A percentile compares a stretch with the other conserved stretches of the same genome.
These are phyloP conservation scores for Epirrita christyi DNA, from an alignment of 2,888 invertebrate genomes.

Conservation along the genomic window DNA sequence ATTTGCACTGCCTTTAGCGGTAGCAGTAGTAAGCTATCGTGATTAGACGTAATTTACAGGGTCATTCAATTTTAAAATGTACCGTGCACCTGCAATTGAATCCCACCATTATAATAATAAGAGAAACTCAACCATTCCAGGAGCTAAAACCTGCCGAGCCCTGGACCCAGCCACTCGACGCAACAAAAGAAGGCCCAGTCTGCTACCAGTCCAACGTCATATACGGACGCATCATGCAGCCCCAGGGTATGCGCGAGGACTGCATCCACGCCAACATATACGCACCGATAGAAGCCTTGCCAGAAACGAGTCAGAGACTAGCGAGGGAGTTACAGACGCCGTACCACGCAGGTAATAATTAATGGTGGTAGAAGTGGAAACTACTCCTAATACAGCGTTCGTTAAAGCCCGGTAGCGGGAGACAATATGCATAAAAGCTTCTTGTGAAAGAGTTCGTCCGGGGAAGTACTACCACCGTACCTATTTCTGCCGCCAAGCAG, in stretches of 20 bases:
- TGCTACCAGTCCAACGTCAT: conserved; percentile 85
- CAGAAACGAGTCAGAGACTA: conserved; percentile 25
- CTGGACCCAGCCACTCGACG: conserved; percentile 81
- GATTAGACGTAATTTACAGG: no score
- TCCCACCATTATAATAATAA: not conserved
- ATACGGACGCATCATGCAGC: conserved; percentile 58
- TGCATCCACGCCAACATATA: conserved; percentile 75
- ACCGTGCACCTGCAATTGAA: no score
- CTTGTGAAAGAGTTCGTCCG: no score
- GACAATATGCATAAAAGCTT: no score
- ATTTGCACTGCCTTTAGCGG: no score
- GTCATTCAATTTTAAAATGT: no score
- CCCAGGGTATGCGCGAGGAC: conserved; percentile 59
- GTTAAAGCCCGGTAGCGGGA: no score
- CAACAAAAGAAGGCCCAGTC: conserved; percentile 82
- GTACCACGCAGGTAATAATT: conserved; percentile 31
- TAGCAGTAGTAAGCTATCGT: no score
- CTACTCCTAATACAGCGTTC: no score
- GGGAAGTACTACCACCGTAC: no score
- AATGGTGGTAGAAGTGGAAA: not conserved
- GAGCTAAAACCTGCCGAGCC: conserved; percentile 78
- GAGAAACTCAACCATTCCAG: conserved; percentile 54
- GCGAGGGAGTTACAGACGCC: conserved; percentile 42
- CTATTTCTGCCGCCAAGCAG: no score
- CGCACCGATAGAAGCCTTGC: conserved; percentile 58